Percentiles rank a stretch among this genome's conserved stretches.
These are phyloP conservation scores for Eutrigla gurnardus DNA, from an alignment of 2,797 vertebrate genomes.

Conservation along the genomic window DNA sequence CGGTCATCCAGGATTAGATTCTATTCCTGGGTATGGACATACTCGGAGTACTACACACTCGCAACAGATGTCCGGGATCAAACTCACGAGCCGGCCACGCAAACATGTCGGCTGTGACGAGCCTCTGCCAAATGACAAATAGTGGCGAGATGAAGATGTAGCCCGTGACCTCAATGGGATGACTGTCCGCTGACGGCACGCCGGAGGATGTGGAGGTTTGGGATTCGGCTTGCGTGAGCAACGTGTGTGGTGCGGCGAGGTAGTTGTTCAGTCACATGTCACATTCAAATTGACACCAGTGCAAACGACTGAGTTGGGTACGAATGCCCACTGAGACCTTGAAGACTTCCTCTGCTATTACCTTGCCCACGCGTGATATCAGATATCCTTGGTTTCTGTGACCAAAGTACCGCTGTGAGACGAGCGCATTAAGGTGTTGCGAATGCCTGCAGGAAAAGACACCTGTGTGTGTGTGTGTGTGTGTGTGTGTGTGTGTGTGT, in stretches of 20 bases:
- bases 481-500: not conserved
- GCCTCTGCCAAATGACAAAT: slow-evolving; percentile 72
- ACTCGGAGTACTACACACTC: slow-evolving; percentile 46
- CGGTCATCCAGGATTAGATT: slow-evolving; percentile 68
- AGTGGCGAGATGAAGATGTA: slow-evolving; percentile 51
- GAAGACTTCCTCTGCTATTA: slow-evolving; percentile 1
- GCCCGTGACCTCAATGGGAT: slow-evolving; percentile 61
- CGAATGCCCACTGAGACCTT: not conserved
- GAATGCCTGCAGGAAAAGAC: not conserved
- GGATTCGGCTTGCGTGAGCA: slow-evolving; percentile 56
- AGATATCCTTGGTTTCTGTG: slow-evolving; percentile 35
- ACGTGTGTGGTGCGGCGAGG: slow-evolving; percentile 41
- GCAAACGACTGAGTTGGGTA: not conserved
- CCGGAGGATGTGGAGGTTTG: slow-evolving; percentile 67
- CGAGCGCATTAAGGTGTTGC: not conserved
- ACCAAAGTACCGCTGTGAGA: slow-evolving; percentile 28
- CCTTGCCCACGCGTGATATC: slow-evolving; percentile 15
- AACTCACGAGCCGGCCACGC: slow-evolving; percentile 60
- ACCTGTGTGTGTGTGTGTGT: not conserved
- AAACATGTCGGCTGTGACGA: slow-evolving; percentile 77
- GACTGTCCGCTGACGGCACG: slow-evolving; percentile 47
- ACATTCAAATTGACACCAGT: not conserved
- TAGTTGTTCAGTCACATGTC: slow-evolving; percentile 29
- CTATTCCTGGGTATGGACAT: slow-evolving; percentile 67
- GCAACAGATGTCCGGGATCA: slow-evolving; percentile 76